Evolutionary conservation across 2,113 vertebrate genomes (phyloP).

Genomic region (Machaerirhynchus nigripectus): DNA sequence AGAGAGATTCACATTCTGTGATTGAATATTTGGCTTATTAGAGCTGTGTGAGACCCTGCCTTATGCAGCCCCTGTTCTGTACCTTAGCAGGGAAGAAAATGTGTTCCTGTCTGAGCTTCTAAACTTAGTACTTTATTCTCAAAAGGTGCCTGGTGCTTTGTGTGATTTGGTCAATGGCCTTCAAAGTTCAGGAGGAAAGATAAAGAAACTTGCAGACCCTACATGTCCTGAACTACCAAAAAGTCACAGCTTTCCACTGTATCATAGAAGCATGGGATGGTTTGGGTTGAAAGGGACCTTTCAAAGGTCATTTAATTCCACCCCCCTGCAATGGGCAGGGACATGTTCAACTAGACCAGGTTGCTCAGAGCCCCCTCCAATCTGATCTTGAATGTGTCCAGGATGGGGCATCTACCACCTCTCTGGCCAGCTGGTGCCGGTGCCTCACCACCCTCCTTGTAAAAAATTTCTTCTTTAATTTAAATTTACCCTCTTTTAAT

Average conservation of each 20-base stretch:
- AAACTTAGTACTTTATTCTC: not conserved
- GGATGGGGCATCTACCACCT: not conserved
- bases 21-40: constrained; percentile 9
- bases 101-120: not conserved
- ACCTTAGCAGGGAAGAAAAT: not conserved
- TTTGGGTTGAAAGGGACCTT: not conserved
- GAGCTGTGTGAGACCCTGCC: not conserved
- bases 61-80: not conserved
- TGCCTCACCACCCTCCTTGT: not conserved
- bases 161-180: not conserved
- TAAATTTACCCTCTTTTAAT: not conserved
- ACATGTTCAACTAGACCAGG: not conserved
- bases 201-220: not conserved
- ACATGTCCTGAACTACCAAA: not conserved
- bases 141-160: not conserved
- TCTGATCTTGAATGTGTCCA: not conserved
- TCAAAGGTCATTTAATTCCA: not conserved
- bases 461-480: not conserved
- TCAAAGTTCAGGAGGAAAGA: not conserved
- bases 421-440: not conserved
- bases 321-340: not conserved
- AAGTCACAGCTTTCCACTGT: not conserved
- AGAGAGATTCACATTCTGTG: not conserved
- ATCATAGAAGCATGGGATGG: not conserved
- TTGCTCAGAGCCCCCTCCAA: not conserved